Evolutionary conservation across 2,113 vertebrate genomes (phyloP).

Genomic region (Hepsetus odoe): DNA sequence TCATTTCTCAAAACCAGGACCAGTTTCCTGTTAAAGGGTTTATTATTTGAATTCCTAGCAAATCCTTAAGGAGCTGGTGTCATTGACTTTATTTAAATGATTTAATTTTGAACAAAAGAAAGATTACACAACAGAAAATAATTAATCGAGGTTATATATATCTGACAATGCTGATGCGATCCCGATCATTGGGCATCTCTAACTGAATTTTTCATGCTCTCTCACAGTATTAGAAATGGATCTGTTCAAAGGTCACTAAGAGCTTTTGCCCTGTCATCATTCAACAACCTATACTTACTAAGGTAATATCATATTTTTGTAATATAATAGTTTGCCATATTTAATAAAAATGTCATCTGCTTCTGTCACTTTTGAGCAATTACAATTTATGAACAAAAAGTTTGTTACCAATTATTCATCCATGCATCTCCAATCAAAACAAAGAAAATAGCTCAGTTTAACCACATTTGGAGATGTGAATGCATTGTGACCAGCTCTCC

Average conservation of each 20-base stretch:
- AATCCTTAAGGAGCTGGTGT: background rate
- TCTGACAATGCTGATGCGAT: too few species aligned
- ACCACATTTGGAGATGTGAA: slow-evolving; percentile 15
- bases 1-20: background rate
- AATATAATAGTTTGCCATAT: too few species aligned
- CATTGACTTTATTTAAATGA: too few species aligned
- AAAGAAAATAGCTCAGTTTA: slow-evolving; percentile 2
- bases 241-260: background rate
- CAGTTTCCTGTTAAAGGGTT: background rate
- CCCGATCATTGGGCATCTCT: too few species aligned
- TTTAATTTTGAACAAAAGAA: background rate
- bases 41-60: background rate
- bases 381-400: too few species aligned
- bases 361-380: background rate
- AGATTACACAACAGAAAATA: background rate
- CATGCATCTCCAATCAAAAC: background rate
- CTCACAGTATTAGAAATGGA: background rate
- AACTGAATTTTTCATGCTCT: background rate
- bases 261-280: background rate
- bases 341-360: background rate
- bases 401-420: slow-evolving; percentile 6
- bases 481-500: background rate
- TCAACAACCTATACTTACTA: background rate
- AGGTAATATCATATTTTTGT: too few species aligned
- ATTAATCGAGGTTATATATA: background rate